Base-by-base conservation (phyloP, 2,113 vertebrate genomes). In the Maccullochella peelii region DNA sequence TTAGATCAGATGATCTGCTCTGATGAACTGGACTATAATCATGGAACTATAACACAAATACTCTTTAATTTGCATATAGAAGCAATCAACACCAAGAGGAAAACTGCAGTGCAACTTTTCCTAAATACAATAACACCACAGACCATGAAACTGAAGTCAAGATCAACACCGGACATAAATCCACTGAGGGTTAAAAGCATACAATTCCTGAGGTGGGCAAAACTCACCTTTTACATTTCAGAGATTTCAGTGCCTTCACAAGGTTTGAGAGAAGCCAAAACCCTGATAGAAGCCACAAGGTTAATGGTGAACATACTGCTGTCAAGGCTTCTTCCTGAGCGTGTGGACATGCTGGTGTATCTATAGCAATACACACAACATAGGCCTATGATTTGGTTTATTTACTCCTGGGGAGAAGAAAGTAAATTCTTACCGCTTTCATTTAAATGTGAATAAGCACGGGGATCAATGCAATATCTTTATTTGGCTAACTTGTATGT, bases 1-100 rank as follows among this genome's bases (percentile, higher is more conserved):
- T 73, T 50, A 80, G 65, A 80, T 75, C 25, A 54, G 59, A 59
- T 12, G n/a, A 33, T 50, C 27, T 15, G 55, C 11, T 54, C 33
- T 14, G 10, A 23, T 30, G 16, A 73, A 58, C 30, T 8, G 8
- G 15, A 21, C 21, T 25, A 20, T 58, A 54, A 63, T 27, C 44
- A 68, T 2, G 16, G n/a, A 12, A 50, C 14, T 36, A 18, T 38
- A 36, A 52, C 47, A 72, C 49, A 54, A 9, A 58, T 12, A 12
- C 54, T 27, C 20, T 62, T 18, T n/a, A 20, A 66, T 58, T 73
- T 44, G 25, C n/a, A 62, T 21, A 18, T 18, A 38, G 23, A 38
- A 38, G 38, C 38, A 38, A 38, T 38, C 38, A 0, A 36, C 23
- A 40, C 23, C 18, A 6, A 1, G 38, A 8, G 38, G 38, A 38